These are phyloP conservation scores for Leuciscus idus DNA, from an alignment of 2,113 vertebrate genomes.

Conservation along the genomic window DNA sequence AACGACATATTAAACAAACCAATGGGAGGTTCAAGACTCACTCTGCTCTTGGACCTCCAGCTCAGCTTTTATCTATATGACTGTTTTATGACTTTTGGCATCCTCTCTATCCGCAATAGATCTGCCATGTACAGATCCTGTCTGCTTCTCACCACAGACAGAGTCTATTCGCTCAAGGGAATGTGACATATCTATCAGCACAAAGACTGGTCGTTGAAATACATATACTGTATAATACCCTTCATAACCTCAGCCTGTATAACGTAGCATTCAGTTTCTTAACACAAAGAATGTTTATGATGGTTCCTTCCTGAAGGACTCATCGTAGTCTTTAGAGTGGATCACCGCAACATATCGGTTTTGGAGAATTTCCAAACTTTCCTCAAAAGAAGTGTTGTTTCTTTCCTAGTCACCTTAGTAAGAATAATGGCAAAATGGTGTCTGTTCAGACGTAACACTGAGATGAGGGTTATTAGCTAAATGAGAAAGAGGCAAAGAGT, in stretches of 20 bases:
- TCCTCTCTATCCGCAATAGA: background rate
- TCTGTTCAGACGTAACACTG: slow-evolving; percentile 41
- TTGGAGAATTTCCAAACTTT: slow-evolving; percentile 15
- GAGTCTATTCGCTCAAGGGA: background rate
- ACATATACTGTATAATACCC: background rate
- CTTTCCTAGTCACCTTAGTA: slow-evolving; percentile 41
- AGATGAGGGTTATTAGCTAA: slow-evolving; percentile 41
- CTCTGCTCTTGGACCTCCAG: background rate
- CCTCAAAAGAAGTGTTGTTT: slow-evolving; percentile 51
- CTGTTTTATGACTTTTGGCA: slow-evolving; percentile 1
- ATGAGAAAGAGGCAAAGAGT: slow-evolving; percentile 14
- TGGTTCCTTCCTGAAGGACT: background rate
- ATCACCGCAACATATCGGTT: slow-evolving; percentile 8
- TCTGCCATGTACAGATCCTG: background rate
- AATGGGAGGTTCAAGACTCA: background rate
- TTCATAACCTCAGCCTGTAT: background rate
- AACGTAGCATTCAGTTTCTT: background rate
- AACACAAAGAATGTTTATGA: background rate
- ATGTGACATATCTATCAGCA: slow-evolving; percentile 12
- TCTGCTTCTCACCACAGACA: background rate
- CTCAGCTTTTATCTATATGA: slow-evolving; percentile 12
- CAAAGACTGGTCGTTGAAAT: background rate
- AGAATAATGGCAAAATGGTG: slow-evolving; percentile 38
- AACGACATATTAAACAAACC: background rate
- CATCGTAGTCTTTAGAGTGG: background rate